phyloP scores from a whole-genome alignment of 1,140 invertebrate genomes.

The Pogonus chalceus region DNA sequence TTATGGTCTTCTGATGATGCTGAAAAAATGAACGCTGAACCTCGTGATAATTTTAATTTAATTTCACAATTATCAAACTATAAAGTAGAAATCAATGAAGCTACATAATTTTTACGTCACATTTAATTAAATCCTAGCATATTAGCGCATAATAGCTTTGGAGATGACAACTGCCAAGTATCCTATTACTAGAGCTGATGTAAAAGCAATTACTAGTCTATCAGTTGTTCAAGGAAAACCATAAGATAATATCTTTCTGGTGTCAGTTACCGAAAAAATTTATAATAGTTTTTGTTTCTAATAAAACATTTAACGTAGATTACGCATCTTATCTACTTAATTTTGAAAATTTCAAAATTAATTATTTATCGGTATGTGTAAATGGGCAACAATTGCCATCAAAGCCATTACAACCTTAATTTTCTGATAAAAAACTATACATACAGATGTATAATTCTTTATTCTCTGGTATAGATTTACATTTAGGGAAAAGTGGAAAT shows the following conservation, averaged over 20 bases:
- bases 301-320: slow-evolving; percentile 33
- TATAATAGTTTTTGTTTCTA: slow-evolving; percentile 33
- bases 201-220: not conserved
- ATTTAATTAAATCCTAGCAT: slow-evolving; percentile 29
- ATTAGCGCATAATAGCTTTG: slow-evolving; percentile 29
- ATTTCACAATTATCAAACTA: not conserved
- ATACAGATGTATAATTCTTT: slow-evolving; percentile 29
- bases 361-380: slow-evolving; percentile 29
- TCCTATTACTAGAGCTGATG: slow-evolving; percentile 26
- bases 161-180: slow-evolving; percentile 32
- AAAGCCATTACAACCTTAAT: slow-evolving; percentile 20
- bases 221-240: slow-evolving; percentile 21
- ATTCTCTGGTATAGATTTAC: slow-evolving; percentile 30
- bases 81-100: slow-evolving; percentile 23
- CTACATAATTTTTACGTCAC: slow-evolving; percentile 28
- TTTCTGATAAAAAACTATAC: slow-evolving; percentile 15
- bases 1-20: slow-evolving; percentile 2
- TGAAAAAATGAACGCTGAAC: not conserved
- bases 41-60: not conserved
- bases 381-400: slow-evolving; percentile 26
- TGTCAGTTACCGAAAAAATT: slow-evolving; percentile 33
- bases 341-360: slow-evolving; percentile 31
- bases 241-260: slow-evolving; percentile 24
- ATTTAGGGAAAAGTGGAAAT: slow-evolving; percentile 28
- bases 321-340: slow-evolving; percentile 30